Evolutionary conservation across 2,113 vertebrate genomes (phyloP), one percentile per base, ranked within the genome.

Genomic region (Myrmecobius fasciatus): DNA sequence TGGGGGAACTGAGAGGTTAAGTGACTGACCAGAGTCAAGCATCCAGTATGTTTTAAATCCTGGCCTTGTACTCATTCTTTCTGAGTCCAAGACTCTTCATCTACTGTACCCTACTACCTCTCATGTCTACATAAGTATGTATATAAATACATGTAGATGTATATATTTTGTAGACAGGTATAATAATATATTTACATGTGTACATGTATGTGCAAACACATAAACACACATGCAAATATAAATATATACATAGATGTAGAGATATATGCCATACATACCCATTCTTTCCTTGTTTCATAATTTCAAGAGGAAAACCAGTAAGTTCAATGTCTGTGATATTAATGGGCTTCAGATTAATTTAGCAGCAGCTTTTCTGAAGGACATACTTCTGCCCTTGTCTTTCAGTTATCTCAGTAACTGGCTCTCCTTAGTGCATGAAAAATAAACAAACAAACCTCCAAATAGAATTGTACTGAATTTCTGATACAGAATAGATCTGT

Each of bases 301-400:
- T 94, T 20, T 51, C 46, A 92, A 91, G 88, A 91, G 25, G 54
- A 93, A 96, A 90, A 43, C 48, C n/a, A 36, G 67, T 60, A 88
- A 89, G 25, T 10, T 60, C 67, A 31, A 11, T 92, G 28, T 53
- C 22, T 91, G 28, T 51, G 67, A n/a, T 60, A 36, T 54, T 88
- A 94, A 91, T 91, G 3, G 54, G 51, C 31, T 93, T 1, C 9
- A 36, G n/a, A 89, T 31, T 26, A 51, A 93, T 11, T 54, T 88
- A 52, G 48, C 14, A 47, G 11, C 17, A 2, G 9, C 60, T 92
- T 83, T 95, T 94, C 53, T 89, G 53, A 10, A 96, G 52, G 26
- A 48, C 52, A 10, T 52, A 36, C 28, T 52, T 43, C 43, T 90
- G 8, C 17, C n/a, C 53, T 52, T 91, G 75, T 52, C 53, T 94